phyloP scores from a whole-genome alignment of 92 coral and sea anemone species.

The Heteractis magnifica region DNA sequence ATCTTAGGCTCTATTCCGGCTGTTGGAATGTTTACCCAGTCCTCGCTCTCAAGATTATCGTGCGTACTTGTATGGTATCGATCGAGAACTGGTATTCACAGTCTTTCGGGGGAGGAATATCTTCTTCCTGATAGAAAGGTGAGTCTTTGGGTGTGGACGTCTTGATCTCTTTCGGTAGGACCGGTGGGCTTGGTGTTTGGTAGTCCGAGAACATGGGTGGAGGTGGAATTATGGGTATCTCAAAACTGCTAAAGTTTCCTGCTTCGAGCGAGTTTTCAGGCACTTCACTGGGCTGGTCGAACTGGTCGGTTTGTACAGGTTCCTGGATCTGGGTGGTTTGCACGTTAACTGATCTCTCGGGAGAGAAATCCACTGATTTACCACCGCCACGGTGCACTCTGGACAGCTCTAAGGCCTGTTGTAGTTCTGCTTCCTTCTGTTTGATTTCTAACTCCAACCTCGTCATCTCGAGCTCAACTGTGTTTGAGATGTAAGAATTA shows the following conservation, averaged over 20 bases:
- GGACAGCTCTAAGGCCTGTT: slow-evolving; percentile 31
- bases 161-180: neutral
- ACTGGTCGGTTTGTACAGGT: neutral
- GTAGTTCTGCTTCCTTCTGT: slow-evolving; percentile 34
- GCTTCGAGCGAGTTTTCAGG: neutral
- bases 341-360: slow-evolving; percentile 7
- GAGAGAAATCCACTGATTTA: slow-evolving; percentile 9
- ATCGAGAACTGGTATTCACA: neutral
- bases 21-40: slow-evolving; percentile 1
- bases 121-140: neutral
- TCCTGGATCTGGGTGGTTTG: neutral
- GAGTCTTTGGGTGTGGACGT: slow-evolving; percentile 7
- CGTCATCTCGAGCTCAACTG: slow-evolving; percentile 18
- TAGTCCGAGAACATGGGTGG: slow-evolving; percentile 7
- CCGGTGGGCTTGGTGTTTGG: neutral
- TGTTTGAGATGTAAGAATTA: slow-evolving; percentile 9
- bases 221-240: neutral
- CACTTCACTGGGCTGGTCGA: slow-evolving; percentile 1
- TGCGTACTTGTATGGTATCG: neutral
- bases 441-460: slow-evolving; percentile 39
- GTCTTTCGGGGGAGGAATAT: neutral
- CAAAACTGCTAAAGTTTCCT: neutral
- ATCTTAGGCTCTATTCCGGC: neutral
- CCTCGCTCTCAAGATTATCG: neutral
- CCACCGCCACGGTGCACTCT: slow-evolving; percentile 16